Evolutionary conservation across 2,113 vertebrate genomes (phyloP).

Genomic region (Tricholaema leucomelas): DNA sequence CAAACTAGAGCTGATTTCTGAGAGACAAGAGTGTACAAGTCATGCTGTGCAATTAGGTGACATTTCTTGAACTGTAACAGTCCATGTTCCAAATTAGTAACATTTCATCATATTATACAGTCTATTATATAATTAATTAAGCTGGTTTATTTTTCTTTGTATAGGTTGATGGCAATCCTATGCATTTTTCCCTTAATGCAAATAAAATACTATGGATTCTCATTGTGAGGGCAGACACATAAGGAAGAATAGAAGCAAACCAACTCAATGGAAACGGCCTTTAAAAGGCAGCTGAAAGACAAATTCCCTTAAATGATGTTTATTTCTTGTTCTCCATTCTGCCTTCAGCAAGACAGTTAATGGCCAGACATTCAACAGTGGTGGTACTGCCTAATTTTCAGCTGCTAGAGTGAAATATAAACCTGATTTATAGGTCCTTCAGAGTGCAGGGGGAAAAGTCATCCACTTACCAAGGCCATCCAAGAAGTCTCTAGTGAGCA

Average conservation of each 20-base stretch:
- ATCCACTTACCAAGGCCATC: neutral
- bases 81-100: neutral
- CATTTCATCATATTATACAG: neutral
- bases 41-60: neutral
- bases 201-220: neutral
- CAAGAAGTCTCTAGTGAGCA: neutral
- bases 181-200: neutral
- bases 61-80: neutral
- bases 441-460: neutral
- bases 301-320: neutral
- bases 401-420: neutral
- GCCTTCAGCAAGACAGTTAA: neutral
- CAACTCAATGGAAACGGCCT: neutral
- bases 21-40: neutral
- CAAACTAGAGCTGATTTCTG: neutral
- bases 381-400: neutral
- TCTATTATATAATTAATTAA: neutral
- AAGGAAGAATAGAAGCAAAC: neutral
- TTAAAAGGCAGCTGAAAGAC: neutral
- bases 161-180: neutral
- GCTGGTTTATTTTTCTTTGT: neutral
- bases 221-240: neutral
- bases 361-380: neutral
- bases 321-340: neutral
- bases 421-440: neutral